Conservation (phyloP, 2,797 vertebrate genomes). For the Chelon labrosus region DNA sequence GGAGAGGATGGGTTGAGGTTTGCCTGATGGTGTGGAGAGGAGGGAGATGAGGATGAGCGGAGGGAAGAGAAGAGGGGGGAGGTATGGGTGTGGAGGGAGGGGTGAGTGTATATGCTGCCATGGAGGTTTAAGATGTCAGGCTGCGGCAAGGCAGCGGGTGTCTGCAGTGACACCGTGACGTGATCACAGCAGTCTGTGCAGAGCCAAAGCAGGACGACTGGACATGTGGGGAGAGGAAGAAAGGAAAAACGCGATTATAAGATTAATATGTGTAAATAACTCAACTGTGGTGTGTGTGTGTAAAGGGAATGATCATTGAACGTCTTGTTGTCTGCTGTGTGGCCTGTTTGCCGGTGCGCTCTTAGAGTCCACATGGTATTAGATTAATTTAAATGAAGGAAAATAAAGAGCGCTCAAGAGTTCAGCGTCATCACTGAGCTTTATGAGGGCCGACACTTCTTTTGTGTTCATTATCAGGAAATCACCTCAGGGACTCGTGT, state of each 20-base stretch:
- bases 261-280: conserved; percentile 12
- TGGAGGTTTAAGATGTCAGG: conserved; percentile 90
- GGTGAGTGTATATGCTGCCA: conserved; percentile 88
- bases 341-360: conserved; percentile 78
- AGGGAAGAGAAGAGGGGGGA: conserved; percentile 52
- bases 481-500: conserved; percentile 84
- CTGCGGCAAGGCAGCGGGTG: conserved; percentile 80
- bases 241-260: background rate
- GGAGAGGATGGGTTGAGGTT: conserved; percentile 89
- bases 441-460: conserved; percentile 84
- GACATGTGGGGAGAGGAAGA: conserved; percentile 54
- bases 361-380: conserved; percentile 80
- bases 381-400: conserved; percentile 82
- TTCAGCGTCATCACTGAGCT: conserved; percentile 81
- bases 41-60: conserved; percentile 82
- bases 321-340: conserved; percentile 65
- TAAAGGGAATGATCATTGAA: conserved; percentile 52
- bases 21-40: conserved; percentile 88
- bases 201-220: conserved; percentile 85
- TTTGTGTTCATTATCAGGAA: conserved; percentile 88
- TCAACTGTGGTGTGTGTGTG: conserved; percentile 36
- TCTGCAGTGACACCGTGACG: conserved; percentile 79
- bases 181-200: conserved; percentile 81
- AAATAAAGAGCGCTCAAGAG: conserved; percentile 67
- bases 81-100: conserved; percentile 65